Base-by-base conservation (phyloP, 1,140 invertebrate genomes). In the Lordiphosa stackelbergi region DNA sequence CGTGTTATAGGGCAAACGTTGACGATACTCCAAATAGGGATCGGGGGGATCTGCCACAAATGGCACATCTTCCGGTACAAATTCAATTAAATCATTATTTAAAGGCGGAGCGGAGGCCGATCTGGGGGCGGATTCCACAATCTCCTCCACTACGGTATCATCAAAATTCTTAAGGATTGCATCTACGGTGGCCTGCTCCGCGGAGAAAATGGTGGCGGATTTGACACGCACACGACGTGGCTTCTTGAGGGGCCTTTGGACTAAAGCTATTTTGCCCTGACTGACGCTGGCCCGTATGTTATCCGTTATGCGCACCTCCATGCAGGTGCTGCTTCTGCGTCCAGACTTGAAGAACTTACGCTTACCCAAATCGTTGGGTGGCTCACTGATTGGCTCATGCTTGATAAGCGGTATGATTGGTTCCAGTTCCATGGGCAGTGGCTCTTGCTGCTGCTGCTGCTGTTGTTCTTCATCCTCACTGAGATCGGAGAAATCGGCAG, bases 341-440 rank as follows among this genome's bases (percentile, higher is more conserved):
- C 78, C 81, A 0, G 85, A 84, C 46, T 86, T 87, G 13, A 87
- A 87, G 41, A 87, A 87, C 56, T 87, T 87, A 1, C 78, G 63
- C 46, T 66, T 68, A 36, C 49, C 40, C 3, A 51, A 35, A n/a
- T 47, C 41, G 5, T 5, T 40, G 2, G 65, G 48, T 0, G 58
- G 61, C 5, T 36, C 54, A 10, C 54, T 42, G 1, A 47, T n/a
- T 8, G 42, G 9, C 6, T 68, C 48, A 57, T 71, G 63, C 0
- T 62, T 60, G 34, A 86, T 85, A 2, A 86, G n/a, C 0, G 84
- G 84, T 51, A 86, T 86, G 4, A 86, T 62, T 0, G 77, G 73
- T 38, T 86, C 84, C 36, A 75, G 11, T 1, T 71, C 56, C 38
- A 81, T 54, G 8, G 40, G 13, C 4, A 34, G 16, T 11, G 16